A percentile compares a stretch with the other conserved stretches of the same genome.
phyloP scores from a whole-genome alignment of 2,888 invertebrate species.

The Heteropelma amictum region DNA sequence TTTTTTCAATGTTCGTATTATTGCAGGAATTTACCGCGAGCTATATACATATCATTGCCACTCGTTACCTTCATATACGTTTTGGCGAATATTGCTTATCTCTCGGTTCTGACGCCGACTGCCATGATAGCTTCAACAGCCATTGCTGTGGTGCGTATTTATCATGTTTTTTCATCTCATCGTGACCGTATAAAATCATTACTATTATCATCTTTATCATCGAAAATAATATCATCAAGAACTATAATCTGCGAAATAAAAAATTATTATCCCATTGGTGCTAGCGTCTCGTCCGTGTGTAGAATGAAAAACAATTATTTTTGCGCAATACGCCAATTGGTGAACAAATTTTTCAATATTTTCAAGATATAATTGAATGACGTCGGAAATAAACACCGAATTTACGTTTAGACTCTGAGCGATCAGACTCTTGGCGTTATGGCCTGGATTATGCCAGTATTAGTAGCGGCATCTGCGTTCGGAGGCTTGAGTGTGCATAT shows the following conservation, averaged over 20 bases:
- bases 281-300: too few relatives aligned
- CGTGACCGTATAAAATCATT: background rate
- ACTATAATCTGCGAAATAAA: too few relatives aligned
- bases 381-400: background rate
- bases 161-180: background rate
- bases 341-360: too few relatives aligned
- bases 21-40: slow-evolving; percentile 90
- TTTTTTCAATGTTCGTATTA: slow-evolving; percentile 38
- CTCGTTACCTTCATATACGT: slow-evolving; percentile 93
- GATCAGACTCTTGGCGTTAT: slow-evolving; percentile 86
- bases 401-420: slow-evolving; percentile 87
- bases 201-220: too few relatives aligned
- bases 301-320: too few relatives aligned
- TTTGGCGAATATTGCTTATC: slow-evolving; percentile 92
- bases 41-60: slow-evolving; percentile 94
- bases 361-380: too few relatives aligned
- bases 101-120: slow-evolving; percentile 89
- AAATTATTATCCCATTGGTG: too few relatives aligned
- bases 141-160: slow-evolving; percentile 92
- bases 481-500: slow-evolving; percentile 97
- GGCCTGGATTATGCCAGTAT: slow-evolving; percentile 90
- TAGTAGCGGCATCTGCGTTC: slow-evolving; percentile 95
- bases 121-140: slow-evolving; percentile 94
- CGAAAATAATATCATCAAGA: too few relatives aligned
- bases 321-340: too few relatives aligned